Evolutionary conservation across 2,113 vertebrate genomes (phyloP).

Genomic region (Regulus satrapa): DNA sequence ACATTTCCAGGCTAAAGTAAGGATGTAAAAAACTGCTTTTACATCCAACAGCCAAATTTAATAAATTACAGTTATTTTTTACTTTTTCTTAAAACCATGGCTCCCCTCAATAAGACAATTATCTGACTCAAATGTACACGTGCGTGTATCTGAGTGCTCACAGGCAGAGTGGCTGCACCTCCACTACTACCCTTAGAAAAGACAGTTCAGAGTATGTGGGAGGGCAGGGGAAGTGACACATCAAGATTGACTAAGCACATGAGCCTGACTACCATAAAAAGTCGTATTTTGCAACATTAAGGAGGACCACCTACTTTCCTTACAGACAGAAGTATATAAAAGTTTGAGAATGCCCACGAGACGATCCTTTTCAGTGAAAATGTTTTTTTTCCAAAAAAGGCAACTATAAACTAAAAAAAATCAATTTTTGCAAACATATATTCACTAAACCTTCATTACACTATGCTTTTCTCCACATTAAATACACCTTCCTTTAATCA

Average conservation of each 20-base stretch:
- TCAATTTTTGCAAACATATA: fast-evolving
- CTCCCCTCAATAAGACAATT: background rate
- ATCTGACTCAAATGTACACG: background rate
- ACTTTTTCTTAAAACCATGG: background rate
- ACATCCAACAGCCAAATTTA: background rate
- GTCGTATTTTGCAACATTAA: background rate
- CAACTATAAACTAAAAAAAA: background rate
- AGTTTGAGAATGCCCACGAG: background rate
- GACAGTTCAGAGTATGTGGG: background rate
- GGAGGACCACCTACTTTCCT: background rate
- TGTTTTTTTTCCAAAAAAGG: background rate
- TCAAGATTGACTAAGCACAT: background rate
- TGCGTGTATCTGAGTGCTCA: background rate
- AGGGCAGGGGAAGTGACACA: background rate
- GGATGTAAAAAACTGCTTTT: background rate
- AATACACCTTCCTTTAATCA: background rate
- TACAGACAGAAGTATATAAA: background rate
- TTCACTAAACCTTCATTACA: background rate
- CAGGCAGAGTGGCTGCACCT: background rate
- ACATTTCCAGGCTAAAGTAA: background rate
- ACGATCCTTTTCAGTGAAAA: background rate
- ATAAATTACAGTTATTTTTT: background rate
- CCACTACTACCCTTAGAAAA: background rate
- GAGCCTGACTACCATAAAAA: background rate
- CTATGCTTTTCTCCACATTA: background rate